Base-by-base conservation (phyloP, 2,113 vertebrate genomes). In the Forbesichthys papilliferus region DNA sequence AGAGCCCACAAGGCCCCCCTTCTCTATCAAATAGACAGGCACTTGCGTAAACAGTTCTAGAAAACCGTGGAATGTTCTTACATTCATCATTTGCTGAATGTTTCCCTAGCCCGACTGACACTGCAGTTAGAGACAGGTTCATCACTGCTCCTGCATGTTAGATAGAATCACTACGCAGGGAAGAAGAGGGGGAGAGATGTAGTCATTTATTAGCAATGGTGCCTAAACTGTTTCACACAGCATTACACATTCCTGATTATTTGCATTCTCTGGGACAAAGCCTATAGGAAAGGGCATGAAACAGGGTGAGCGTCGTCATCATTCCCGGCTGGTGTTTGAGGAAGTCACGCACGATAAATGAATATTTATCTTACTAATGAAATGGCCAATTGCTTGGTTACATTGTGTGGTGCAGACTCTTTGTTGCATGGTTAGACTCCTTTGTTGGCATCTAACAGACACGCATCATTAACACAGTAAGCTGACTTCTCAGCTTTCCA, bases 61-160 rank as follows among this genome's bases (percentile, higher is more conserved):
- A 81, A 81, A 73, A 61, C 64, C 74, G 75, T 11, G 75, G 86
- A 88, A 90, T 84, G 81, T 84, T 56, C 48, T 49, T 33, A 69
- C 75, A 86, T 90, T 78, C 67, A 88, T 89, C 87, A 83, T 14
- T 61, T 63, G 58, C 58, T 71, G 47, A 55, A 14, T 80, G 87
- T 85, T 89, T 77, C 78, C 60, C 64, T 79, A 84, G 84, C 78
- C 80, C 78, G 52, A 59, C 46, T 66, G 55, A 36, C 77, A 66
- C 66, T 34, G 6, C 56, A 64, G 80, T 70, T 78, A 83, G 66
- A 87, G 86, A 88, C 81, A 89, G 78, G 82, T 84, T 80, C 79
- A 73, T 82, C 58, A 65, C 55, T 51, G 36, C 57, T 9, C 51
- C 14, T 14, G 57, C 58, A 69, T 53, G 55, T 83, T 67, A 68